Conservation (phyloP, 2,797 vertebrate genomes). For the Synaphobranchus kaupii region DNA sequence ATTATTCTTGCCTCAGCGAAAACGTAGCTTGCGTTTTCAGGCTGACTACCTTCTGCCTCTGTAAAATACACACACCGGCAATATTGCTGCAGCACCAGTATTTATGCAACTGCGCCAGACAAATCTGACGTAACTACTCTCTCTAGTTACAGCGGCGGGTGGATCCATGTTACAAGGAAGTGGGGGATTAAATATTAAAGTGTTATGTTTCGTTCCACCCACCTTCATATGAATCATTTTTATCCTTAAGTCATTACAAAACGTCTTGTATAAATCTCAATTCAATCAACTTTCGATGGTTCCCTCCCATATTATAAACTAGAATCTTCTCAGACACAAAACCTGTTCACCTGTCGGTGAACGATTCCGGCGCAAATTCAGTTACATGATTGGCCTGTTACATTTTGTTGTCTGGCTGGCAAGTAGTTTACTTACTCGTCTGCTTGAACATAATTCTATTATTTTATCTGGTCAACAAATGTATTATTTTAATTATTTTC, state of each 20-base stretch:
- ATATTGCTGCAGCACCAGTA: conserved; percentile 42
- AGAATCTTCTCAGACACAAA: background rate
- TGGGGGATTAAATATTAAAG: conserved; percentile 21
- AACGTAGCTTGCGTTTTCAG: background rate
- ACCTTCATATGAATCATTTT: background rate
- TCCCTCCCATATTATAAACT: no score
- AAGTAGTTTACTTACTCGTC: background rate
- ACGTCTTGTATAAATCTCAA: background rate
- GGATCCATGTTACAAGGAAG: conserved; percentile 40
- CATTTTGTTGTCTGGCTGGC: background rate
- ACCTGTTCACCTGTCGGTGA: background rate
- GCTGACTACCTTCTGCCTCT: background rate
- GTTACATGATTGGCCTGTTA: background rate
- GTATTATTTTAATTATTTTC: background rate
- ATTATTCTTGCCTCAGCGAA: background rate
- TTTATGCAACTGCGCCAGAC: conserved; percentile 57
- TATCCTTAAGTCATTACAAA: background rate
- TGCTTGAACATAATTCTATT: background rate
- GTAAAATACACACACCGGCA: conserved; percentile 17
- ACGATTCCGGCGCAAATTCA: background rate
- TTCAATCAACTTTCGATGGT: background rate
- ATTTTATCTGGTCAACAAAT: background rate
- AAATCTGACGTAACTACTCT: conserved; percentile 31
- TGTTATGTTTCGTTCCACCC: background rate
- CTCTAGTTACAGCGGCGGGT: conserved; percentile 42